Base-by-base conservation (phyloP, 2,113 vertebrate genomes). In the Anolis carolinensis region DNA sequence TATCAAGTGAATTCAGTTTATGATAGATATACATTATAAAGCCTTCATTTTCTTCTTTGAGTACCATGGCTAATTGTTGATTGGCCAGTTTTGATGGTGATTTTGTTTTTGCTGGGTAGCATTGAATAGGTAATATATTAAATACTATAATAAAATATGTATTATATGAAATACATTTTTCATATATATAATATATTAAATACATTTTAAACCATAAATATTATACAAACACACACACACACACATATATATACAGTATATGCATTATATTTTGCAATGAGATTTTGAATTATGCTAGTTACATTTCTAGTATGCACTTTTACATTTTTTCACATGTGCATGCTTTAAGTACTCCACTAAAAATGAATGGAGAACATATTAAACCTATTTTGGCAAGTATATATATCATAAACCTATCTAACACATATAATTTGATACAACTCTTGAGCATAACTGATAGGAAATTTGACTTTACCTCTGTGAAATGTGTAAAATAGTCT, bases 1-100 rank as follows among this genome's bases (percentile, higher is more conserved):
- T 63, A 20, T 79, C 23, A 20, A 72, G 36, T 2, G 93, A 92
- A 78, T 90, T 62, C 87, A 91, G 88, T 59, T 62, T 83, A 87
- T 89, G 73, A 79, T 82, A 36, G 70, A 85, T 72, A 30, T 76
- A n/a, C n/a, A n/a, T n/a, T n/a, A 84, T n/a, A 67, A 73, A 86
- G 48, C 20, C 21, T 77, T 88, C 68, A 85, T 39, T 71, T 71
- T 25, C 48, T 55, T 13, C 20, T 85, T 52, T 25, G 87, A 79
- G 85, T 55, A 10, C 84, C 23, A 68, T 73, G 78, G 81, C 25
- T 52, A 23, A 81, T 6, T 34, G 1, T 0, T 80, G 67, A 83
- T 78, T 88, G 74, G 0, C 63, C 63, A 76, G 39, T 23, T 14
- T 36, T 78, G 70, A 5, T 27, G n/a, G 82, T 76, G 55, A 48